Conservation (phyloP, 1,140 invertebrate genomes). For the Spodoptera frugiperda region DNA sequence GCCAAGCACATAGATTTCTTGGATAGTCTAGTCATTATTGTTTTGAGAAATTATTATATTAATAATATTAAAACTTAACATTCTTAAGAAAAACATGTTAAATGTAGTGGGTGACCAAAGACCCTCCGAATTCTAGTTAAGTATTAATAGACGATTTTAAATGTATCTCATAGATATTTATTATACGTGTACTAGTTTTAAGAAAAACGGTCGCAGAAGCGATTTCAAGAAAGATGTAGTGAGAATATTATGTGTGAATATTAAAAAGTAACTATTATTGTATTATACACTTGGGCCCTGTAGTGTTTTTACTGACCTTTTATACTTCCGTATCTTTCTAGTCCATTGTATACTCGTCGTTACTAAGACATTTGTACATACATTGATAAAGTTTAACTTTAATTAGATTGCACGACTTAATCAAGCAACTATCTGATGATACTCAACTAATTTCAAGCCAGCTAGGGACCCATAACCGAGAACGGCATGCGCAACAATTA, state of each 20-base stretch:
- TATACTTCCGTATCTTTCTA: conserved; percentile 80
- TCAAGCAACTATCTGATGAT: too few species aligned
- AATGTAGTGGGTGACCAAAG: conserved; percentile 65
- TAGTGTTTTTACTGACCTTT: conserved; percentile 83
- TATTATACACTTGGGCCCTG: conserved; percentile 74
- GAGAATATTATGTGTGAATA: conserved; percentile 73
- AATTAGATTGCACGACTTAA: too few species aligned
- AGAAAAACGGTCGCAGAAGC: conserved; percentile 59
- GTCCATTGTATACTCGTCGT: conserved; percentile 55
- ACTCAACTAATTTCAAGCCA: too few species aligned
- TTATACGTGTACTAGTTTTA: conserved; percentile 59
- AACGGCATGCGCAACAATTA: too few species aligned
- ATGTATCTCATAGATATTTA: conserved; percentile 54
- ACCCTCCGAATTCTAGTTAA: conserved; percentile 75
- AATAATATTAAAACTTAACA: conserved; percentile 19
- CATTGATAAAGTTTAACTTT: not conserved
- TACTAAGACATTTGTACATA: conserved; percentile 36
- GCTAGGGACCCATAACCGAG: too few species aligned
- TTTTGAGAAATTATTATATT: conserved; percentile 50
- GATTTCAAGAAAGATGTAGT: conserved; percentile 79
- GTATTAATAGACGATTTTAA: conserved; percentile 55
- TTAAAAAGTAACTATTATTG: conserved; percentile 64
- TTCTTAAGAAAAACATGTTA: conserved; percentile 45
- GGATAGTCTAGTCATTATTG: conserved; percentile 62
- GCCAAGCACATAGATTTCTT: conserved; percentile 67